Base-by-base conservation (phyloP, 2,888 invertebrate genomes). In the Leucophenga montana region DNA sequence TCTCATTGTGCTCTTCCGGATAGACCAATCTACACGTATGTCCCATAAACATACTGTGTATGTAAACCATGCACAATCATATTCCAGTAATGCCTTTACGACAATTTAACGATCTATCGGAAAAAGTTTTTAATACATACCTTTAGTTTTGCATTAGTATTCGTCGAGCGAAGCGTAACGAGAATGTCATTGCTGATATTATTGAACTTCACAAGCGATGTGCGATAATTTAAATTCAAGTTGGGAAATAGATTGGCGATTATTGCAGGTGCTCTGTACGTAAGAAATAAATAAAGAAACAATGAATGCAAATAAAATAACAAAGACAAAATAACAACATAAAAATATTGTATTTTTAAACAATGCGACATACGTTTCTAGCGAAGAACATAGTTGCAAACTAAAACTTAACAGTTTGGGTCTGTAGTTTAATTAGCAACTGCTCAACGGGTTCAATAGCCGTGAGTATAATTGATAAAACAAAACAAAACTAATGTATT, bases 211-310 rank as follows among this genome's bases (percentile, higher is more conserved):
- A 82, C 78, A 31, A 88, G 71, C 11, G 87, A 86, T 50, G 87
- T 83, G 9, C 86, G 85, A 76, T 87, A 86, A 74, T 81, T 87
- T 53, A 88, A 76, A 75, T 88, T 86, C 31, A 87, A 79, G 71
- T 87, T 83, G 13, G 87, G 87, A 78, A 87, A 88, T 69, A 87
- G 77, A 61, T 82, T 80, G 68, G 86, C 83, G 73, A 87, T 85
- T 68, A 87, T 86, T 22, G 78, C 82, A n/a, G 86, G 85, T 46
- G 86, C 87, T 79, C 87, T 87, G 79, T 27, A 78, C 11, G 54
- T 67, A 59, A 66, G 44, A 53, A 22, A 67, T 54, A 44, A 56
- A 44, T 57, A 53, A 57, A 20, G 22, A n/a, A 66, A 20, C 18
- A 20, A 54, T 54, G 1, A 5, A 54, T 22, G 2, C 8, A 57